A percentile compares a stretch with the other conserved stretches of the same genome.
These are phyloP conservation scores for Girardia tigrina DNA, from an alignment of 2,888 invertebrate genomes.

Conservation along the genomic window DNA sequence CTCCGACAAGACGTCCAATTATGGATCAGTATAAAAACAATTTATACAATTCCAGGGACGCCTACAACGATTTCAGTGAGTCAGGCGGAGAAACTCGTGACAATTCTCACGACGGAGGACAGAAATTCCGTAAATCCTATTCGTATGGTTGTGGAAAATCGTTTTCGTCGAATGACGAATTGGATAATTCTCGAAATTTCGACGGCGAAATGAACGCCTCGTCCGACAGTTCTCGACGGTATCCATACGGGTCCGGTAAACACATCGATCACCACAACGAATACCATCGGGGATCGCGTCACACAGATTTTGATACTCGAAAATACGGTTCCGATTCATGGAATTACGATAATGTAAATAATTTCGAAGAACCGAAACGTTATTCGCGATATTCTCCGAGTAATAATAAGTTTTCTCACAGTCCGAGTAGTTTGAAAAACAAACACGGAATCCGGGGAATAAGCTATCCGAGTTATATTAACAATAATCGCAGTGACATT, in stretches of 20 bases:
- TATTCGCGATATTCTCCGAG: neutral
- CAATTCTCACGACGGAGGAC: neutral
- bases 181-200: conserved; percentile 10
- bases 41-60: neutral
- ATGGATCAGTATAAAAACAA: neutral
- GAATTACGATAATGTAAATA: neutral
- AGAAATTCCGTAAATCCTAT: conserved; percentile 8
- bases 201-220: neutral
- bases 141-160: neutral
- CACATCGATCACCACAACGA: neutral
- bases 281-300: neutral
- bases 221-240: neutral
- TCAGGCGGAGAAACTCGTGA: neutral
- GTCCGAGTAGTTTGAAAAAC: neutral
- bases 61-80: neutral
- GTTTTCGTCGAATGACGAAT: neutral
- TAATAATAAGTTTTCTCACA: neutral
- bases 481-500: neutral
- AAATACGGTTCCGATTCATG: neutral
- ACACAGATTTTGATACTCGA: neutral
- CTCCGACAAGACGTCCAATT: neutral
- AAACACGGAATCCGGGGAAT: neutral
- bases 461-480: neutral
- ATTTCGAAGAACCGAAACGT: neutral
- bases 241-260: neutral